Base-by-base conservation (phyloP, 2,797 vertebrate genomes). In the Ctenosaura bakeri region DNA sequence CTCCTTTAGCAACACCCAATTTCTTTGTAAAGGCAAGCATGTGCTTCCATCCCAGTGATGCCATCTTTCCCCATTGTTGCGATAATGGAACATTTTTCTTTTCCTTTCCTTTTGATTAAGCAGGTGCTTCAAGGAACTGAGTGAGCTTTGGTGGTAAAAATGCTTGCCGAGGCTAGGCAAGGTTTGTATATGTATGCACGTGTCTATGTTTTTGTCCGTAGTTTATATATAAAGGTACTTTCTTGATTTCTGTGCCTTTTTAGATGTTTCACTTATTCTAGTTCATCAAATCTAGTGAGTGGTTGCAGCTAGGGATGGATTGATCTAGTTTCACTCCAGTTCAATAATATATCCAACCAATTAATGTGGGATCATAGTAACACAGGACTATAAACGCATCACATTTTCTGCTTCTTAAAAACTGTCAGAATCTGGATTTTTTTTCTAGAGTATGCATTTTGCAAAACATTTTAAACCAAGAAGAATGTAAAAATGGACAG, bases 21-120 rank as follows among this genome's bases (percentile, higher is more conserved):
- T 32, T 35, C 90, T 3, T 1, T 85, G 86, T 0, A 0, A n/a
- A n/a, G 50, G 32, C 0, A 4, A 64, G 13, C 3, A 0, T 0
- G 0, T 6, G 71, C 56, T 85, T 1, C 2, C 0, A 0, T 12
- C 0, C 0, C 1, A n/a, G 0, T 52, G 32, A 87, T 54, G 29
- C 66, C 81, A 84, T 13, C 1, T 85, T 88, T 91, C 82, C 54
- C 89, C 1, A 69, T 62, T 32, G 6, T n/a, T 85, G 35, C 0
- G 9, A 89, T 85, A 73, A 26, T 66, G 3, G 84, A 69, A 88
- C 1, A 35, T 76, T 81, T 69, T 38, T 20, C 42, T 85, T 42
- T 54, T 76, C 84, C 74, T 56, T 38, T 77, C 29, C 4, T 46
- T 22, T 64, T 6, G 38, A 88, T 46, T 92, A 59, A 92, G 84